Evolutionary conservation across 2,888 invertebrate genomes (phyloP), one percentile per base, ranked within the genome.

Genomic region (Lysandra coridon): DNA sequence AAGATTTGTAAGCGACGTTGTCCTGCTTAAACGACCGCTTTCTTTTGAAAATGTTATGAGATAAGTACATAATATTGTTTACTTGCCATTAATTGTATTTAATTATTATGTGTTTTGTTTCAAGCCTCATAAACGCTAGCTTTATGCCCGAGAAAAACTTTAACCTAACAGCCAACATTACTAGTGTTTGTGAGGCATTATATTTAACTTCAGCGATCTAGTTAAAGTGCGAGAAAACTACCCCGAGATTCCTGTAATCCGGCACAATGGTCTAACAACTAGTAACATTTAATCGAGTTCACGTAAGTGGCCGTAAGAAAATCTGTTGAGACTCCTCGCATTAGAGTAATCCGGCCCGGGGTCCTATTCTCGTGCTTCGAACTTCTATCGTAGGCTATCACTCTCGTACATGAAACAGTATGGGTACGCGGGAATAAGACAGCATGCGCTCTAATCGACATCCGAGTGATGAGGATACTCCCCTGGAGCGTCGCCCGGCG

Each of bases 241-340:
- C 23, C 23, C 23, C 33, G 10, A 30, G 12, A 30, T 12, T 62
- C 23, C 12, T 14, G 33, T 5, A 69, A 69, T 33, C 69, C 33
- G 23, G 33, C 69, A 69, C 69, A 69, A 69, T 37, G 69, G 33
- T 69, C 69, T 37, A 69, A 69, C 69, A 69, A 69, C 30, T 33
- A 69, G 69, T 69, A 69, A 69, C 69, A 69, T 69, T 69, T 69
- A 69, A 69, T 69, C 69, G 69, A 69, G 69, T 69, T 69, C 33
- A 14, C 69, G 69, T 37, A 69, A 69, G 69, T 69, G 69, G 69
- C 69, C 33, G 69, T 69, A 69, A 69, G 69, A 69, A 69, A 69
- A 69, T 69, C 69, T 69, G 69, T 69, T 69, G 69, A 69, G 69
- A 69, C 69, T 33, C 33, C 14, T 57, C 33, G 69, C 69, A 69